These are phyloP conservation scores for Mallotus villosus DNA, from an alignment of 2,797 vertebrate genomes.

Conservation along the genomic window DNA sequence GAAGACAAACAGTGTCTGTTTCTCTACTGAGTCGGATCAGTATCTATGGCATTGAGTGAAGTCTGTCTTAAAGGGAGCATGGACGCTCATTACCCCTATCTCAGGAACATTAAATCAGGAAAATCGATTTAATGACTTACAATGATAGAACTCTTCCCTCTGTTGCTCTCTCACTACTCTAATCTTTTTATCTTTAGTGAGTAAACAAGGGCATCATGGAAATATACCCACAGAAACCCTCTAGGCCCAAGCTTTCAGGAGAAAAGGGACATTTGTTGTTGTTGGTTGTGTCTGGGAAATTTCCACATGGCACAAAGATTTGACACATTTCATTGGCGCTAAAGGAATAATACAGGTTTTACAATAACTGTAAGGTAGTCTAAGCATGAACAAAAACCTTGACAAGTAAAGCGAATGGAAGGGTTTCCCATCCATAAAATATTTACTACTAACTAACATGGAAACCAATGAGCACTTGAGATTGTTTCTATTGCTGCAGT, in stretches of 20 bases:
- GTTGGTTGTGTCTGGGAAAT: constrained; percentile 10
- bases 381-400: too few species aligned
- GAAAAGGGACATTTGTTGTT: background rate
- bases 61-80: background rate
- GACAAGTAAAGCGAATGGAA: too few species aligned
- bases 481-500: too few species aligned
- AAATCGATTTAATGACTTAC: constrained; percentile 3
- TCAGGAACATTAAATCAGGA: background rate
- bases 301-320: background rate
- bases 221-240: background rate
- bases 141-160: background rate
- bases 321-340: too few species aligned
- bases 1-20: too few species aligned
- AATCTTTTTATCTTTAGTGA: background rate
- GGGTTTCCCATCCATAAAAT: too few species aligned
- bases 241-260: constrained; percentile 14
- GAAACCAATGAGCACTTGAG: too few species aligned
- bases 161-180: background rate
- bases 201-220: constrained; percentile 3
- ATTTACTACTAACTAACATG: too few species aligned
- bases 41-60: background rate
- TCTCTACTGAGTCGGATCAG: background rate
- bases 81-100: background rate
- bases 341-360: too few species aligned
- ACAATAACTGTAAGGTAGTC: too few species aligned